Evolutionary conservation across 2,113 vertebrate species (phyloP).

Genomic region (Ramphastos sulfuratus): DNA sequence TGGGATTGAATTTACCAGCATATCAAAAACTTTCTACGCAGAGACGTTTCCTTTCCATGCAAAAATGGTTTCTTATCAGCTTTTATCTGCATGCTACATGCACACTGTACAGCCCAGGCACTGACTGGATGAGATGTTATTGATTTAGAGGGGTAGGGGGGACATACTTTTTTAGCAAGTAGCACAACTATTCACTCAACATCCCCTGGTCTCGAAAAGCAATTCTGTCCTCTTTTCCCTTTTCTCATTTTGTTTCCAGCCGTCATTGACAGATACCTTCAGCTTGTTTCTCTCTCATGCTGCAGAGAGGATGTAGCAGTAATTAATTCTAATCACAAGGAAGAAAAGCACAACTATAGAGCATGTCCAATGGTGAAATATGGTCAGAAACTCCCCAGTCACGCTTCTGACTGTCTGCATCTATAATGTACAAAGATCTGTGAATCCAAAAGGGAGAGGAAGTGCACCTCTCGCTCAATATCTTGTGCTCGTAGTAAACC

Average conservation of each 20-base stretch:
- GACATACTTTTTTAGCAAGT: constrained; percentile 51
- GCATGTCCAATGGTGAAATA: constrained; percentile 21
- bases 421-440: not conserved
- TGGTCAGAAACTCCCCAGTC: not conserved
- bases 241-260: constrained; percentile 51
- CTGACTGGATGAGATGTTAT: constrained; percentile 44
- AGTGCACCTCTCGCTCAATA: not conserved
- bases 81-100: constrained; percentile 42
- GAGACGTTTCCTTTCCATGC: constrained; percentile 35
- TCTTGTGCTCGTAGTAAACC: not conserved
- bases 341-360: constrained; percentile 47
- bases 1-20: constrained; percentile 39
- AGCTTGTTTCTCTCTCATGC: constrained; percentile 10
- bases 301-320: constrained; percentile 55
- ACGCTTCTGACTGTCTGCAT: not conserved
- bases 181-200: constrained; percentile 41
- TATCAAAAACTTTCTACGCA: constrained; percentile 1
- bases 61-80: constrained; percentile 27
- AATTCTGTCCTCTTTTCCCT: constrained; percentile 58
- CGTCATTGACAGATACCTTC: constrained; percentile 40
- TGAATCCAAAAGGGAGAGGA: not conserved
- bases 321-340: constrained; percentile 76
- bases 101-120: constrained; percentile 8
- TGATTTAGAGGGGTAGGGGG: constrained; percentile 27
- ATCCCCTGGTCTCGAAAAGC: constrained; percentile 30